phyloP scores from a whole-genome alignment of 2,797 vertebrate genomes.

The Sphenodon punctatus region DNA sequence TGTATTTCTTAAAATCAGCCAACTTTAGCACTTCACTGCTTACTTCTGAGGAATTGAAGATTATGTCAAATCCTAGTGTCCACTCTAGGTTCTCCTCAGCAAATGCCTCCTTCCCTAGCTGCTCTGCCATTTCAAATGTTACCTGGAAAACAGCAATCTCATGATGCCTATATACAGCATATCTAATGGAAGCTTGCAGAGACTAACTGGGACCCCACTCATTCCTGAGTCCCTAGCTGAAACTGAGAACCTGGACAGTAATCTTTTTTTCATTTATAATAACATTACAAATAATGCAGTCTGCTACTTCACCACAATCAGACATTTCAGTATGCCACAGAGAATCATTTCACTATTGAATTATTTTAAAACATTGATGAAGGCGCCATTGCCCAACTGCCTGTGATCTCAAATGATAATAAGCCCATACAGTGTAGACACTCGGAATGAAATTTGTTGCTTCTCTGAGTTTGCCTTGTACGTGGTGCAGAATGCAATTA shows the following conservation, averaged over 20 bases:
- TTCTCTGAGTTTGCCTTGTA: neutral
- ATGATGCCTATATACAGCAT: neutral
- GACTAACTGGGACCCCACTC: neutral
- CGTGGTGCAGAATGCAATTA: neutral
- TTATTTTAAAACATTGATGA: neutral
- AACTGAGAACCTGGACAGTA: neutral
- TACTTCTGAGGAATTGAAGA: neutral
- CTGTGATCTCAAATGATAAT: neutral
- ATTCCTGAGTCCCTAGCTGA: neutral
- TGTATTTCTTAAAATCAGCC: neutral
- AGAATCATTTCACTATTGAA: fast-evolving
- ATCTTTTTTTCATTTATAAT: neutral
- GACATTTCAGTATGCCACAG: neutral
- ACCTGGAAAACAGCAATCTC: neutral
- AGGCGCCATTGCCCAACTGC: neutral
- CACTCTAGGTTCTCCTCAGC: neutral
- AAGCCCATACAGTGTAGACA: neutral
- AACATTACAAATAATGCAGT: neutral
- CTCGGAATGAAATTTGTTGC: neutral
- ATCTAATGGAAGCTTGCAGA: neutral
- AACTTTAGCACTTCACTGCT: neutral
- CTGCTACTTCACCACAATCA: neutral
- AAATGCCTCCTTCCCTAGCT: neutral
- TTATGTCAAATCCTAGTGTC: neutral
- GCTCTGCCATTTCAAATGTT: neutral